Evolutionary conservation across 2,797 vertebrate species (phyloP), one percentile per base, ranked within the genome.

Genomic region (Trachurus trachurus): DNA sequence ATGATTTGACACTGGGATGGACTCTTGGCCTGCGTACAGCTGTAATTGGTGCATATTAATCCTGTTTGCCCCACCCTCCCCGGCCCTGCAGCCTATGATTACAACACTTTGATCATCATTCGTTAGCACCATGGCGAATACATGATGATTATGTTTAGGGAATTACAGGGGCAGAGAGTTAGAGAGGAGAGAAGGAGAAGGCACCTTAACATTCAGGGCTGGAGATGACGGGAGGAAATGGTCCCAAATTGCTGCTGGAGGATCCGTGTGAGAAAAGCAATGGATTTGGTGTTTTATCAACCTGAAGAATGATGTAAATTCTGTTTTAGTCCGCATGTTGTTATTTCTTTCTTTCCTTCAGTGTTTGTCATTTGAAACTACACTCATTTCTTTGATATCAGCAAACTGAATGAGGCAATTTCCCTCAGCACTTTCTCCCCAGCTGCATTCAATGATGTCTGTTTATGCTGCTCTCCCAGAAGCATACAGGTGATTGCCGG

Each of bases 1-100:
- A 91, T 88, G 82, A 90, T 82, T 93, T 89, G 88, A 81, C 69
- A 78, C 67, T 3, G 76, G 75, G 76, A 76, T 70, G 70, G 71
- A 75, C 58, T 53, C 22, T 26, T 83, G 82, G 71, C 81, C 82
- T 69, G 66, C 61, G 26, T 69, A 39, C 52, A 22, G 6, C 34
- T 81, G 66, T 74, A 86, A 83, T 81, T 82, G 57, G 29, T 74
- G 6, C 15, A 10, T 59, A 64, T 72, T 77, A 85, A 79, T 88
- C 85, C 67, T 16, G 31, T 67, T 76, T 58, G 61, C 53, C 69
- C 76, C 70, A 22, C 40, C 56, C 53, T 53, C 31, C 59, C 57
- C 56, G 37, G 61, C 68, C 83, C 78, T 59, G 61, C 73, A 76
- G 70, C 67, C 74, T 52, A 39, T 85, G 60, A 89, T 76, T 83